Evolutionary conservation across 2,888 invertebrate species (phyloP), one percentile per base, ranked within the genome.

Genomic region (Ochropacha duplaris): DNA sequence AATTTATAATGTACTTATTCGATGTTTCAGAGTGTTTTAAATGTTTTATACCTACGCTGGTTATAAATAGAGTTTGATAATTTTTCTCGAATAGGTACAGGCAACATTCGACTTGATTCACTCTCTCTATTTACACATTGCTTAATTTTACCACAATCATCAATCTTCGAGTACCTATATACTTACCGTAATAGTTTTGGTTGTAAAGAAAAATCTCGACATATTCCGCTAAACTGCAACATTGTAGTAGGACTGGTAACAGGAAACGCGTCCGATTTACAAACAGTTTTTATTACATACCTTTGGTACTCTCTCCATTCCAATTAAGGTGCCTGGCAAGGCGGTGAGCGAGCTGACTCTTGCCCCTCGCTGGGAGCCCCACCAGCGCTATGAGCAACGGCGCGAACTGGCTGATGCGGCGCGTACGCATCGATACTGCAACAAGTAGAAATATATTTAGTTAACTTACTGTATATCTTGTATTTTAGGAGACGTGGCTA

Each of bases 281-380:
- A 28, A 50, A 50, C 54, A 60, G 58, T 52, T 52, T 57, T 11
- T 22, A 50, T 24, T 28, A 28, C 78, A 80, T 90, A 96, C 97
- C 96, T 95, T 95, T 95, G 26, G 97, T 96, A 71, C 95, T 94
- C 78, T 97, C 96, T 28, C 98, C 98, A 74, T 96, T 97, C 97
- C 98, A 98, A 87, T 97, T 97, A 58, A 98, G 94, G 79, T 98
- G 97, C 60, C 98, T 94, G 55, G 96, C 94, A 49, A 98, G 94
- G 75, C 97, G 96, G 81, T 96, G 97, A 0, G 98, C 97, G 59
- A 98, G 95, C 83, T 97, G 96, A 56, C 98, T 98, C 92, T 99
- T 99, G 62, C 98, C 98, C 28, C 98, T 94, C 19, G 98, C 98
- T 1, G 98, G 98, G 60, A 98, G 92, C 19, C 98, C 98, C 39